These are phyloP conservation scores for Actias luna DNA, from an alignment of 2,888 invertebrate species.

Conservation along the genomic window DNA sequence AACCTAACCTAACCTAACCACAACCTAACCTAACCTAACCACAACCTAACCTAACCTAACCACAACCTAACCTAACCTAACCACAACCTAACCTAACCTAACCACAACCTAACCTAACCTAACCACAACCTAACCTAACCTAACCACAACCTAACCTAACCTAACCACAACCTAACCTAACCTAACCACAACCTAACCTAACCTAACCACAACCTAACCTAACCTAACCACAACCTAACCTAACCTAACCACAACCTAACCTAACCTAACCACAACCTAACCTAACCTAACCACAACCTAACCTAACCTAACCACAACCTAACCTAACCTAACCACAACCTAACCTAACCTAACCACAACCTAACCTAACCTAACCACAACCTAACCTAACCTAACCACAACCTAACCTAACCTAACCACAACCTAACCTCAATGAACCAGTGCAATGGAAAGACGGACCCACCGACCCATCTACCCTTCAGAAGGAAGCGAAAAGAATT, in stretches of 20 bases:
- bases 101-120: constrained; percentile 3
- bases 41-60: constrained; percentile 8
- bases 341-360: not conserved
- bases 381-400: constrained; percentile 9
- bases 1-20: constrained; percentile 11
- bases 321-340: constrained; percentile 4
- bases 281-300: not conserved
- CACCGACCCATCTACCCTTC: no score
- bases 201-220: not conserved
- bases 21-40: no score
- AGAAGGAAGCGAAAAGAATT: no score
- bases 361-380: constrained; percentile 7
- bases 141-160: not conserved
- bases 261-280: not conserved
- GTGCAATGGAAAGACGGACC: no score
- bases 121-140: no score
- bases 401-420: no score
- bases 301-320: constrained; percentile 8
- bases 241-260: no score
- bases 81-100: not conserved
- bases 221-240: not conserved
- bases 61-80: constrained; percentile 10
- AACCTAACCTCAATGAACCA: constrained; percentile 6
- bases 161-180: not conserved
- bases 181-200: no score